Percentiles rank a stretch among this genome's conserved stretches.
phyloP scores from a whole-genome alignment of 2,888 invertebrate species.

The Schizaphis graminum region DNA sequence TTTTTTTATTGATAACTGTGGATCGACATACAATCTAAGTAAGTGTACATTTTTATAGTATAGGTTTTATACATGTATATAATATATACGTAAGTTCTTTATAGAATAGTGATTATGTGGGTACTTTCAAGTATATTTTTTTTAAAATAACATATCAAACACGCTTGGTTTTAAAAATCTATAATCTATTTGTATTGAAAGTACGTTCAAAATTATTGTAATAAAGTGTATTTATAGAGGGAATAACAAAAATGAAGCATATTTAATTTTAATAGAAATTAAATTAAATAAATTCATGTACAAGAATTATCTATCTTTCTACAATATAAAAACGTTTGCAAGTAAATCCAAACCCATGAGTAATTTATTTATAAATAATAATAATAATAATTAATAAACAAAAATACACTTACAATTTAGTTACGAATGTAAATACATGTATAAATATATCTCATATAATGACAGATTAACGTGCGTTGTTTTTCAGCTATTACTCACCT shows the following conservation, averaged over 20 bases:
- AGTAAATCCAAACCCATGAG: not conserved
- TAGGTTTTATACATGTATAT: not conserved
- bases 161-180: not conserved
- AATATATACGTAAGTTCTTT: no score
- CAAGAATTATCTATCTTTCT: not conserved
- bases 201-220: not conserved
- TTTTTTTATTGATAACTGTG: not conserved
- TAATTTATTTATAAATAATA: not conserved
- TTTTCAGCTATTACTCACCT: not conserved
- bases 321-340: not conserved
- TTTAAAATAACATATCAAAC: not conserved
- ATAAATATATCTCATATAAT: not conserved
- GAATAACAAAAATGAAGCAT: not conserved
- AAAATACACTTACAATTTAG: slow-evolving; percentile 20
- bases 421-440: not conserved
- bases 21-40: not conserved
- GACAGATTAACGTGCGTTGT: not conserved
- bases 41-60: not conserved
- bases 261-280: not conserved
- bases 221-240: not conserved
- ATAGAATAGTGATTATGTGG: not conserved
- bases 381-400: not conserved
- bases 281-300: not conserved
- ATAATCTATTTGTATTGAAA: not conserved
- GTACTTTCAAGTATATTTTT: not conserved